Evolutionary conservation across 2,797 vertebrate genomes (phyloP), one percentile per base, ranked within the genome.

Genomic region (Paramormyrops hopkinsi): DNA sequence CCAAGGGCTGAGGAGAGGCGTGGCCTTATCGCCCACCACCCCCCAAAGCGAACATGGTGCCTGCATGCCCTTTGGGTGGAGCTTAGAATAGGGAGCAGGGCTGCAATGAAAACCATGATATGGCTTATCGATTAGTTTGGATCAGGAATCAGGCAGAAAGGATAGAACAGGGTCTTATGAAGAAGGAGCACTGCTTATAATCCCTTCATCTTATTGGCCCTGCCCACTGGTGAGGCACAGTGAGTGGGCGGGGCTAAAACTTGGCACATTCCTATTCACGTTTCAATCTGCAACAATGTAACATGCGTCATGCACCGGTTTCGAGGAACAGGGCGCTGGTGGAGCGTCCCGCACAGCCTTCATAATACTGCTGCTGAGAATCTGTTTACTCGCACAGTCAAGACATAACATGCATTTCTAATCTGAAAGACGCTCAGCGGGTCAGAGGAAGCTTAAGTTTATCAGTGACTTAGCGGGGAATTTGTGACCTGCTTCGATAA

Each of bases 91-190:
- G 84, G 50, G 86, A 48, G 25, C n/a, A 50, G 87, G 12, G 53
- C 25, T 22, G 56, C 17, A 76, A 69, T 88, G 25, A 76, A 89
- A 85, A 50, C 69, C n/a, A 17, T 5, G 37, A 37, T 65, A 79
- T 33, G 88, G 56, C 65, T 56, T 53, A 59, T 87, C 86, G 79
- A 89, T 88, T 79, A 79, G 41, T 54, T 59, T 46, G 50, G 82
- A 90, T 88, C 85, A 85, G 84, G 73, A 56, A 53, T 8, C 56
- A 85, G 89, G 59, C 87, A 25, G 17, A 82, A 54, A 62, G n/a
- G 14, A 82, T n/a, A 50, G 46, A 19, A 86, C 25, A 53, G 84
- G 84, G 46, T 86, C 83, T 54, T 25, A 51, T 33, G 25, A 33
- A 33, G 9, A 22, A 2, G 6, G 1, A 53, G 29, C 53, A 19